Evolutionary conservation across 2,113 vertebrate species (phyloP), one percentile per base, ranked within the genome.

Genomic region (Trichechus manatus): DNA sequence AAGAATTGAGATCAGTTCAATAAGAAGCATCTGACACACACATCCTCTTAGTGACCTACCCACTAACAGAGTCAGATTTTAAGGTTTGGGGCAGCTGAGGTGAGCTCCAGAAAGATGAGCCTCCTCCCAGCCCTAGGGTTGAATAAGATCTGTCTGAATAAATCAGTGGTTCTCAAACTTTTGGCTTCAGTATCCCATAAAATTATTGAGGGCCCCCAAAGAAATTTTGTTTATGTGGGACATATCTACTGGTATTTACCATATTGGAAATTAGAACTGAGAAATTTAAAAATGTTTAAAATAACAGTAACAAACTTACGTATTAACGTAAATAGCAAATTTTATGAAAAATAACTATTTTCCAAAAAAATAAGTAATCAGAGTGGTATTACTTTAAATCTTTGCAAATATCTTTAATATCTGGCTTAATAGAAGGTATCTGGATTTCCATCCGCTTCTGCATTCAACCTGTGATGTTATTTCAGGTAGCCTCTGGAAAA

Each of bases 251-350:
- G 25, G 87, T 82, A 72, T 81, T 89, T 77, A 89, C 19, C 33
- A 78, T 13, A 79, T 27, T 87, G 74, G 36, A 96, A 68, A 70
- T 53, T 78, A 78, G 77, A 89, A 66, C 61, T 39, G 27, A 89
- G 9, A 94, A 47, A 63, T 74, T 63, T 66, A n/a, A 78, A 95
- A 72, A 42, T 84, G 56, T 70, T 94, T 95, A 80, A 91, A 92
- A 64, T 25, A 33, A 42, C 59, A 56, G 11, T 75, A 23, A 63
- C 70, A 72, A 68, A 90, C 87, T 70, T 70, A 87, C 17, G 7
- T 86, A 15, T 70, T 64, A 89, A 79, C 50, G 81, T 47, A 87
- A 92, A 75, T 61, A 68, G n/a, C 9, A 87, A 23, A 87, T 70
- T 80, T 92, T 89, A 78, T 87, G 23, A 82, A 92, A 83, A 95